Evolutionary conservation across 2,888 invertebrate genomes (phyloP).

Genomic region (Steinernema carpocapsae): DNA sequence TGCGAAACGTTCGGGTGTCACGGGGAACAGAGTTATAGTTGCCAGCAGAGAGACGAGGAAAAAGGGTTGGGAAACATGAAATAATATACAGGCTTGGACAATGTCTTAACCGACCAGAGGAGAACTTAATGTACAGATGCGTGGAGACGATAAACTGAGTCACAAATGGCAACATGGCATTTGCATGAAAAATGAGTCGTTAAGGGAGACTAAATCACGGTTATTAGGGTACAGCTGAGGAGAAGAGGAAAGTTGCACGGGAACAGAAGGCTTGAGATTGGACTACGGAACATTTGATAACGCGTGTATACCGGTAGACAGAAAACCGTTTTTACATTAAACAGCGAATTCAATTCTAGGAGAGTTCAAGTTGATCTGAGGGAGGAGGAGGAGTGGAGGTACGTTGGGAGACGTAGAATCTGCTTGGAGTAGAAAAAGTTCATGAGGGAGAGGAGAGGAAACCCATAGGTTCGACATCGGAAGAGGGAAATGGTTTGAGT

Average conservation of each 20-base stretch:
- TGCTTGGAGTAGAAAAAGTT: neutral
- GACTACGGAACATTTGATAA: neutral
- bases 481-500: neutral
- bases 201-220: no score
- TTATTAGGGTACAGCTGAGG: no score
- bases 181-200: constrained; percentile 5
- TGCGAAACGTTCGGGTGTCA: no score
- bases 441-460: neutral
- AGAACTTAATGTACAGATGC: neutral
- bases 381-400: neutral
- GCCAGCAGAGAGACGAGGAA: constrained; percentile 1
- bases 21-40: no score
- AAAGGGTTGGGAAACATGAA: neutral
- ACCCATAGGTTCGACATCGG: constrained; percentile 16
- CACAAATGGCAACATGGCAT: constrained; percentile 10
- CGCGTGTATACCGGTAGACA: neutral
- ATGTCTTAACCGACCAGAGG: constrained; percentile 12
- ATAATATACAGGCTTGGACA: neutral
- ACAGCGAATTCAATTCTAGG: no score
- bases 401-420: constrained; percentile 24
- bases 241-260: neutral
- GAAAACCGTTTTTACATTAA: no score
- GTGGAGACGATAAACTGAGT: neutral
- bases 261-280: neutral
- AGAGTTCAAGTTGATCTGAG: neutral